phyloP scores from a whole-genome alignment of 2,113 vertebrate genomes.

The Hippocampus guttulatus region DNA sequence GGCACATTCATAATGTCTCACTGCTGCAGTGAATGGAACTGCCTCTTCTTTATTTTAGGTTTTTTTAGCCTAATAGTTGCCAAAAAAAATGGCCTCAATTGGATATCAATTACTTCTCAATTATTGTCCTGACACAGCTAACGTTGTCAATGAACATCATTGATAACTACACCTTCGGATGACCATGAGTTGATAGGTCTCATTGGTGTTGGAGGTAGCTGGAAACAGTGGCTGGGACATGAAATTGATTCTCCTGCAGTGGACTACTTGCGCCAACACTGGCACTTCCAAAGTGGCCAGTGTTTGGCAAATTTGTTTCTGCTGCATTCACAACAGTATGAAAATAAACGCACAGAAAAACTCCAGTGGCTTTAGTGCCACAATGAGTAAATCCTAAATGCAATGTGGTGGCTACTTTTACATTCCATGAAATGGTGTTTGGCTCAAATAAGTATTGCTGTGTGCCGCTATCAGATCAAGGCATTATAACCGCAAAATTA shows the following conservation, averaged over 20 bases:
- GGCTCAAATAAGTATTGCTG: no score
- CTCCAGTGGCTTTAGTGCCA: no score
- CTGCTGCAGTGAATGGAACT: slow-evolving; percentile 8
- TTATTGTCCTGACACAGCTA: background rate
- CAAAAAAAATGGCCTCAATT: background rate
- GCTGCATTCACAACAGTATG: background rate
- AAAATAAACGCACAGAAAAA: no score
- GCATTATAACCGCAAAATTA: no score
- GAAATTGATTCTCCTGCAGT: no score
- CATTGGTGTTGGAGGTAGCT: background rate
- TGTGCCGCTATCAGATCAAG: no score
- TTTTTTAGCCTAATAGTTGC: background rate
- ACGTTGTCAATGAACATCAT: background rate
- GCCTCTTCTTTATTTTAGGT: background rate
- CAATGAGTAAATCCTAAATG: no score
- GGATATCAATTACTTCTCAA: background rate
- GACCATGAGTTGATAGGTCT: background rate
- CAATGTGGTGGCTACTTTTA: no score
- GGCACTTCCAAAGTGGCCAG: background rate
- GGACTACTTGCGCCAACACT: background rate
- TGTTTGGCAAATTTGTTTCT: background rate
- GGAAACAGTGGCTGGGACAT: background rate
- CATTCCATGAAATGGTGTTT: no score
- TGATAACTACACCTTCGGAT: background rate
- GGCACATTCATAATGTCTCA: slow-evolving; percentile 42